Base-by-base conservation (phyloP, 2,113 vertebrate genomes). In the Gymnocephalus cernua region DNA sequence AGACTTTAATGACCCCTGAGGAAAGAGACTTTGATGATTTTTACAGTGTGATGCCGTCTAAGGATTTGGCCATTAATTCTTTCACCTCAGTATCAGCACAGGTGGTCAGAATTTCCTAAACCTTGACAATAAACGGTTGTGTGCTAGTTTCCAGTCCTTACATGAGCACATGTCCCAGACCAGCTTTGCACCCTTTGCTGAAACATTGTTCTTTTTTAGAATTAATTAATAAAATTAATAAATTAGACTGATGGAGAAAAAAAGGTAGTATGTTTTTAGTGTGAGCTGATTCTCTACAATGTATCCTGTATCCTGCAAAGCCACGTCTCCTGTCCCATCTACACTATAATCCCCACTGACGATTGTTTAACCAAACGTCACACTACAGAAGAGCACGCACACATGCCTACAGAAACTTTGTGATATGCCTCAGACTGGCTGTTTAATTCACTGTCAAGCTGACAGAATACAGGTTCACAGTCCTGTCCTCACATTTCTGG, bases 401-500 rank as follows among this genome's bases (percentile, higher is more conserved):
- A 63, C 61, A 63, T 8, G 6, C 47, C 65, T 59, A 23, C 41
- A 84, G 61, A 86, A 48, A 69, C 47, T 48, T 15, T 38, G 61
- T 57, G 76, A 84, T 72, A 74, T 51, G 32, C 61, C 61, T 51
- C 58, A 78, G 78, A 82, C 83, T 56, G 21, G 38, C 74, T 93
- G 90, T 93, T 93, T 90, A 92, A 91, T 78, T 88, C 68, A 19
- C 81, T 83, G 90, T 93, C 91, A 91, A 1, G 41, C 71, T 87
- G 91, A 94, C 76, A 73, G 56, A 88, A 80, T 27, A 35, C 91
- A 93, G 93, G 73, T 88, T 80, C 85, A 48, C 73, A 67, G 74
- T 53, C 48, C 64, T 58, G 53, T 82, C 73, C 67, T 74, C 66
- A 82, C 73, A 82, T 67, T 47, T 66, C 62, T 27, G 32, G 16